phyloP scores from a whole-genome alignment of 2,888 invertebrate species.

The Drosophila conformis region DNA sequence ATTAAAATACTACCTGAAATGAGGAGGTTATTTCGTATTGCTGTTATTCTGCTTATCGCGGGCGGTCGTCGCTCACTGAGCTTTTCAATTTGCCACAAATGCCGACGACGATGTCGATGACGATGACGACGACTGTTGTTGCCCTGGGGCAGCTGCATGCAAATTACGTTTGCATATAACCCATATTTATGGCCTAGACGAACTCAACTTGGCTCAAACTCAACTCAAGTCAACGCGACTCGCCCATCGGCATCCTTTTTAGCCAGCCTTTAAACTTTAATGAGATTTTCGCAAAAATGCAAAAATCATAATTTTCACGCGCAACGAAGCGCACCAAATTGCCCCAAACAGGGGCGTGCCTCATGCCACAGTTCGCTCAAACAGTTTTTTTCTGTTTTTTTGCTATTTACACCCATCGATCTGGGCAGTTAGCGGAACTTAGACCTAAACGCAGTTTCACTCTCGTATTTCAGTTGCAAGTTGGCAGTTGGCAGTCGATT shows the following conservation, averaged over 20 bases:
- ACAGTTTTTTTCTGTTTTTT: not conserved
- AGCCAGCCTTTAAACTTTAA: slow-evolving; percentile 57
- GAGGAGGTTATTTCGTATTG: slow-evolving; percentile 12
- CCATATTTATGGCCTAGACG: slow-evolving; percentile 64
- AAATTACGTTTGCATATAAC: slow-evolving; percentile 59
- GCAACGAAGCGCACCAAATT: slow-evolving; percentile 76
- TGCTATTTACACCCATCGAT: not conserved
- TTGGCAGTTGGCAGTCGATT: not conserved
- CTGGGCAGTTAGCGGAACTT: slow-evolving; percentile 19
- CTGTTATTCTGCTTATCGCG: slow-evolving; percentile 29
- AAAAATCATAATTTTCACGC: slow-evolving; percentile 79
- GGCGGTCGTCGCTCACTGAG: slow-evolving; percentile 46
- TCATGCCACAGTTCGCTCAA: slow-evolving; percentile 64
- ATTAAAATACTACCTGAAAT: slow-evolving; percentile 67
- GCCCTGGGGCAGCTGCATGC: slow-evolving; percentile 44
- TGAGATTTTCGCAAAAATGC: slow-evolving; percentile 69
- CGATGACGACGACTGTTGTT: not conserved
- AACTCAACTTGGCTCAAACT: slow-evolving; percentile 2
- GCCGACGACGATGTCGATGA: slow-evolving; percentile 20
- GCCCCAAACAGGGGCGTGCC: slow-evolving; percentile 64
- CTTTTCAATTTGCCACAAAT: slow-evolving; percentile 69
- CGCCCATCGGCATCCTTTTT: slow-evolving; percentile 72
- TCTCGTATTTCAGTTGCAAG: slow-evolving; percentile 12
- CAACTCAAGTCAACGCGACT: not conserved
- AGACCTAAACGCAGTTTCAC: slow-evolving; percentile 19